Base-by-base conservation (phyloP, 2,888 invertebrate species). In the Phyto melanocephala region DNA sequence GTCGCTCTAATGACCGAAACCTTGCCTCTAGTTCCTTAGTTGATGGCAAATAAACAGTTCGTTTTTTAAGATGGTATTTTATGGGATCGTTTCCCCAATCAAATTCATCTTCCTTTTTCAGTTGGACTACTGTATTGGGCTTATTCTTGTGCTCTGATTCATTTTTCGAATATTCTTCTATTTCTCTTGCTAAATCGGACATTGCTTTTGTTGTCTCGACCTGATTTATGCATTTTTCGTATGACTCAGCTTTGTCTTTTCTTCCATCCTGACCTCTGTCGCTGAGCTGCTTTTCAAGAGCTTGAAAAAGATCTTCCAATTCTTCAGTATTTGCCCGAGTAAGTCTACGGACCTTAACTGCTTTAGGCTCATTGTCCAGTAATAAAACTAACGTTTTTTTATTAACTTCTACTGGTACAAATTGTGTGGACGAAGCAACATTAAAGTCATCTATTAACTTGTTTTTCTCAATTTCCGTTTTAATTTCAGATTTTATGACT, bases 281-380 rank as follows among this genome's bases (percentile, higher is more conserved):
- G 42, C 79, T 88, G 1, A 90, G 85, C 50, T 90, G 90, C 10
- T 88, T 89, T 79, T 90, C 90, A 0, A 90, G 84, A 1, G 90
- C 90, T 62, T 88, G 87, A 20, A 90, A 89, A 2, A 90, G 80
- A 5, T 84, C 88, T 52, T 90, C 90, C 1, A 90, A 80, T 2
- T 90, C 89, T 77, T 89, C 89, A 0, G 89, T 90, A 56, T 90
- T 90, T 42, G 89, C 90, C 52, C 89, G 86, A 33, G 89, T 89
- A 28, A 89, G 77, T 2, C 89, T 86, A 5, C 89, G 87, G 0
- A 89, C 88, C 33, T 89, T 88, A 6, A 88, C 86, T 0, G 89
- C 87, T 40, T 87, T 86, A 0, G 89, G 89, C 22, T 89, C 88
- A 33, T 88, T 90, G 70, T 90, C 89, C 72, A 90, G 87, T 2